Conservation (phyloP, 1,140 invertebrate species). For the Pygmarrhopalites habei region DNA sequence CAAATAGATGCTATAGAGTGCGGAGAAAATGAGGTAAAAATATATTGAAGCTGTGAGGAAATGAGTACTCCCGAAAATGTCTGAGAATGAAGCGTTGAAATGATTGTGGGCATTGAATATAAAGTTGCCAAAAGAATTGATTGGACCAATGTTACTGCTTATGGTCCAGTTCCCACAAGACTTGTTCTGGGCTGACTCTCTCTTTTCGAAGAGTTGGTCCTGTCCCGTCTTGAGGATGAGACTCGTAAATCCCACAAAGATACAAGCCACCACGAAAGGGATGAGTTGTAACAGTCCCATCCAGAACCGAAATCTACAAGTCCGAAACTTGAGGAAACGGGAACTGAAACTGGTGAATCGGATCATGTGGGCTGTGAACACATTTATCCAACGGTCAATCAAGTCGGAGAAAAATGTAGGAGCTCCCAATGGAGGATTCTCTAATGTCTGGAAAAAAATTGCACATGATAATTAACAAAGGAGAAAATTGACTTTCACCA, state of each 20-base stretch:
- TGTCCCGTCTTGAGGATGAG: not conserved
- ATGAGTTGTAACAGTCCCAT: slow-evolving; percentile 5
- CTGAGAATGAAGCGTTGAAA: not conserved
- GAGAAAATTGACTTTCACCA: too few species aligned
- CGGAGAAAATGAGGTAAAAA: not conserved
- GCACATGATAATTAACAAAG: too few species aligned
- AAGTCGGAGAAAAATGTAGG: slow-evolving; percentile 11
- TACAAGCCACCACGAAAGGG: not conserved
- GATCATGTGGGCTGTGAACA: slow-evolving; percentile 12
- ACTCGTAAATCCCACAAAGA: not conserved
- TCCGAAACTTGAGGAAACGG: not conserved
- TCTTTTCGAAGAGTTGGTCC: not conserved
- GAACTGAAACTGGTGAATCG: slow-evolving; percentile 8
- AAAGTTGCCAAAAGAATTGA: not conserved
- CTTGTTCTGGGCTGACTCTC: not conserved
- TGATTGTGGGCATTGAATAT: not conserved
- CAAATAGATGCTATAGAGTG: not conserved
- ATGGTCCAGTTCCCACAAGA: not conserved
- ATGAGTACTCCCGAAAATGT: not conserved
- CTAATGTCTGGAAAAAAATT: too few species aligned
- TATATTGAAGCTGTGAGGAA: slow-evolving; percentile 4
- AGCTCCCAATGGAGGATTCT: slow-evolving; percentile 7
- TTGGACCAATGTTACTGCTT: not conserved
- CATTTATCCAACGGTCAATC: slow-evolving; percentile 9
- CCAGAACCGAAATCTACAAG: not conserved